Base-by-base conservation (phyloP, 2,888 invertebrate genomes). In the Choristoneura rosaceana region DNA sequence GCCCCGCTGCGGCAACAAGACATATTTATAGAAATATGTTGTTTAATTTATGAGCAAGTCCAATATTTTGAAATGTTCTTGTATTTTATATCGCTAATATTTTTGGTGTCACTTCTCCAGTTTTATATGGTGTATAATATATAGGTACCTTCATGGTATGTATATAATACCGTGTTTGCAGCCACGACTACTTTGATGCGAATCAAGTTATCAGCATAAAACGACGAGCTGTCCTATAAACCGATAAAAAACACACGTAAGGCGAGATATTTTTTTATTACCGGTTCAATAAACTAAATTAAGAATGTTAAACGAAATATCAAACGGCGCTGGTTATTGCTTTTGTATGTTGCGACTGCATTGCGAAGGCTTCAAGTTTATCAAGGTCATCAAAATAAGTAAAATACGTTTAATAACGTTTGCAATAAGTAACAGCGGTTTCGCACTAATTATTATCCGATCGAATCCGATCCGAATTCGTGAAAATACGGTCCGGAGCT, bases 1-100 rank as follows among this genome's bases (percentile, higher is more conserved):
- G 75, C 77, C 88, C 84, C 73, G 87, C 87, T 86, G 88, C 74
- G 87, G 77, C 69, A 77, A 79, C 76, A 79, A 80, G 78, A 76
- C 79, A 82, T 84, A 81, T 86, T 85, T 85, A 85, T 81, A 78
- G 76, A 43, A 68, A 59, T 59, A 59, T 69, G 52, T 60, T 69
- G 61, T 64, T 71, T 73, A 71, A 76, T 73, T 69, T 71, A 58
- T 50, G 71, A 61, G 33, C 70, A 75, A 14, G 5, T 38, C 17
- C 69, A 73, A 73, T 64, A 73, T 69, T 73, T 73, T 73, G 69
- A 68, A 58, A 50, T 10, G 34, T 25, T 52, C 59, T 41, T 67
- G 45, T 58, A 71, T 71, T 61, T 66, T 55, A 67, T 66, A 55
- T 43, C 55, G 45, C 45, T 14, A 66, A 61, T 71, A 65, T 55